Conservation (phyloP, 2,888 invertebrate species). For the Electrophaes corylata region DNA sequence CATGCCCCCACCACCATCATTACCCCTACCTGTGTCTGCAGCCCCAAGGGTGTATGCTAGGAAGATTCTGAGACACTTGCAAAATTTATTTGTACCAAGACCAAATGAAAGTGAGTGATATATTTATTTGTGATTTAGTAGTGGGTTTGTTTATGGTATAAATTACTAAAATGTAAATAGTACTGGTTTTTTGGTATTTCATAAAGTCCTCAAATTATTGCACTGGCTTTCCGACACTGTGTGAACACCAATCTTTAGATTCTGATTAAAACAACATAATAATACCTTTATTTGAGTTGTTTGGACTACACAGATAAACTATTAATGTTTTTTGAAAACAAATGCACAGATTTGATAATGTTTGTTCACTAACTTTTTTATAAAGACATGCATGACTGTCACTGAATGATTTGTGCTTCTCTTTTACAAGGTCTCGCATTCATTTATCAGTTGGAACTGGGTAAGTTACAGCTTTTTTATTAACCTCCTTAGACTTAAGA, state of each 20-base stretch:
- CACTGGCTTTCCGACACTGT: neutral
- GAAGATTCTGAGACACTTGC: conserved; percentile 95
- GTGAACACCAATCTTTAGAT: neutral
- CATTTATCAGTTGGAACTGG: conserved; percentile 93
- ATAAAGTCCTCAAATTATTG: neutral
- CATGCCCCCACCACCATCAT: conserved; percentile 92
- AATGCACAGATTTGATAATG: neutral
- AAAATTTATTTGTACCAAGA: conserved; percentile 96
- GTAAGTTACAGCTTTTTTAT: conserved; percentile 78
- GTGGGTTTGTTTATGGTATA: neutral
- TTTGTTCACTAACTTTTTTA: conserved; percentile 6
- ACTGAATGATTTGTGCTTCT: conserved; percentile 37
- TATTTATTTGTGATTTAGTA: neutral
- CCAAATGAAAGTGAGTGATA: conserved; percentile 94
- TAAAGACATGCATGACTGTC: conserved; percentile 18
- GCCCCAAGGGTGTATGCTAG: conserved; percentile 95
- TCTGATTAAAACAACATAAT: neutral
- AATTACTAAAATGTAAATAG: neutral
- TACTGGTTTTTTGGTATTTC: neutral
- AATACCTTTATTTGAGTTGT: no score
- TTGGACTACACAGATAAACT: no score
- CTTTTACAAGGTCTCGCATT: conserved; percentile 94
- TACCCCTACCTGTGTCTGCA: conserved; percentile 94
- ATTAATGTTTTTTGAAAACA: neutral
- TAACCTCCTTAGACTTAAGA: neutral